Percentiles rank a stretch among this genome's conserved stretches.
phyloP scores from a whole-genome alignment of 2,888 invertebrate genomes.

The Hetaerina titia region DNA sequence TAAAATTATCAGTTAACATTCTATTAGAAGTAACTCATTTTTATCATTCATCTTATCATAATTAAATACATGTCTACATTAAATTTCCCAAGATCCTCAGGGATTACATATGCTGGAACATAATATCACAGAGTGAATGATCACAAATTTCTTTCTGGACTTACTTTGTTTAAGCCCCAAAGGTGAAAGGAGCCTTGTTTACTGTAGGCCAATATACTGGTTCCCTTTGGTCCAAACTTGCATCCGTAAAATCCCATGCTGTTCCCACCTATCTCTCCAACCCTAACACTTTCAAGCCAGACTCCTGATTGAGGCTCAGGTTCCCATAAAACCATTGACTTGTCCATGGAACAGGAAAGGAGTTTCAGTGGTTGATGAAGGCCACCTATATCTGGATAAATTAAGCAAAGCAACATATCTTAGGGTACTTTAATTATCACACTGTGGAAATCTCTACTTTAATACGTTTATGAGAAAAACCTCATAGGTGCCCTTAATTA shows the following conservation, averaged over 20 bases:
- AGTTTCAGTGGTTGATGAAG: constrained; percentile 79
- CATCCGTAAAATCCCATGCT: constrained; percentile 96
- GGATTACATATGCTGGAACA: too few relatives aligned
- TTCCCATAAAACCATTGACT: constrained; percentile 94
- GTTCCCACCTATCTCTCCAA: constrained; percentile 96
- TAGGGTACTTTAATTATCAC: too few relatives aligned
- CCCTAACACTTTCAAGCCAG: constrained; percentile 91
- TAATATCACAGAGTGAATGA: too few relatives aligned
- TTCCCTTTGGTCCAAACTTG: constrained; percentile 85
- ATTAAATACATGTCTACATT: too few relatives aligned
- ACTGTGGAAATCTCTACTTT: too few relatives aligned
- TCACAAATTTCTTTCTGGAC: constrained; percentile 70
- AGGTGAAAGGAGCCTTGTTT: constrained; percentile 95
- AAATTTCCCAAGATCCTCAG: too few relatives aligned
- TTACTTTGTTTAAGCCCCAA: constrained; percentile 83
- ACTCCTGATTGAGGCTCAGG: constrained; percentile 82
- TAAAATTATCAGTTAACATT: too few relatives aligned
- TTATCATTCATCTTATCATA: too few relatives aligned
- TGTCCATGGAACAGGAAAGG: constrained; percentile 94
- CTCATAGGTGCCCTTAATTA: too few relatives aligned
- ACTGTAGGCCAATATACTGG: constrained; percentile 89
- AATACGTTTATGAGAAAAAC: too few relatives aligned
- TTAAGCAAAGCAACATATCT: constrained; percentile 38
- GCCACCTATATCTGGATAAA: constrained; percentile 70
- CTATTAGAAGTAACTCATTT: too few relatives aligned